These are phyloP conservation scores for Oxygymnocypris stewartii DNA, from an alignment of 2,113 vertebrate genomes.

Conservation along the genomic window DNA sequence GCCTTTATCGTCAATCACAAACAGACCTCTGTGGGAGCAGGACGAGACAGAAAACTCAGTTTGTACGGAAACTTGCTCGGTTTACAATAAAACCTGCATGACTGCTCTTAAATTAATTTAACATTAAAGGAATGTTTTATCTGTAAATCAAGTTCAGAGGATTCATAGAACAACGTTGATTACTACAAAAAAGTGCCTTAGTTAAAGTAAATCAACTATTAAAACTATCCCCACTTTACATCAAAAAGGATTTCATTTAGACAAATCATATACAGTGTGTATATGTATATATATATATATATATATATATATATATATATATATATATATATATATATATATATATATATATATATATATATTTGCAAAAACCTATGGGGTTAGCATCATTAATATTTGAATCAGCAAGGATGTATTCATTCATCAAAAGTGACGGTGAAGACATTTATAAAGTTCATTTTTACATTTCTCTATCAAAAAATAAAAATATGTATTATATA, in stretches of 20 bases:
- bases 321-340: no score
- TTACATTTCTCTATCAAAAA: background rate
- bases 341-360: no score
- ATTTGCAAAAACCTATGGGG: background rate
- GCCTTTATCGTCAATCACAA: slow-evolving; percentile 88
- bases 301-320: no score
- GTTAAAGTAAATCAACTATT: background rate
- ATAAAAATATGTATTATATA: no score
- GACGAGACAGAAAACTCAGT: background rate
- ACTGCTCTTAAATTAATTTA: background rate
- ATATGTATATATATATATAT: no score
- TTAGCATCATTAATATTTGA: background rate
- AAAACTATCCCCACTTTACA: background rate
- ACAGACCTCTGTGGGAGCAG: slow-evolving; percentile 80
- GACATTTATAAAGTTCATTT: background rate
- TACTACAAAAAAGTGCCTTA: background rate
- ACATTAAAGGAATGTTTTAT: background rate
- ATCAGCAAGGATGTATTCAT: background rate
- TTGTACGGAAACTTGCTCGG: background rate
- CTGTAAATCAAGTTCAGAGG: background rate
- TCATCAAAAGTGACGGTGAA: background rate
- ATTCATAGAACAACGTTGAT: background rate
- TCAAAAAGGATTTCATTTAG: background rate
- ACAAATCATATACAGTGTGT: background rate
- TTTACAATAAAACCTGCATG: background rate